Evolutionary conservation across 2,797 vertebrate species (phyloP).

Genomic region (Urosaurus nigricauda): DNA sequence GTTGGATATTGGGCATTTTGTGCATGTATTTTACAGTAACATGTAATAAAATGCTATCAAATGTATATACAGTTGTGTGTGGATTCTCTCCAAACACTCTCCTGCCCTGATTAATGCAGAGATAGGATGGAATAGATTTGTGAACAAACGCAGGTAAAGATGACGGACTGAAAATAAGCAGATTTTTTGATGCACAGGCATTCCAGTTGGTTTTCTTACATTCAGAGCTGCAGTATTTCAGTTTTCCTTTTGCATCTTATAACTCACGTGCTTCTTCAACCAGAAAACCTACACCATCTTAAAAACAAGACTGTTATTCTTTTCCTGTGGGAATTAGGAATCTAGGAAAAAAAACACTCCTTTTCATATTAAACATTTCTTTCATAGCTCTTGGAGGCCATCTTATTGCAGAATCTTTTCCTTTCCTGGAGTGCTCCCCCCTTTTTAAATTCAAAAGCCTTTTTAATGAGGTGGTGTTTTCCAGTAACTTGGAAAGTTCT

Average conservation of each 20-base stretch:
- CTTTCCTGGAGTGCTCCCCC: constrained; percentile 38
- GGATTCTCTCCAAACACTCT: neutral
- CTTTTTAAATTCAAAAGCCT: constrained; percentile 16
- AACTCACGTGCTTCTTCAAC: neutral
- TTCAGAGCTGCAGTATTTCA: neutral
- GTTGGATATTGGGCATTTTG: too few species aligned
- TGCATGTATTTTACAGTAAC: neutral
- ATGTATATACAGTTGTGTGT: neutral
- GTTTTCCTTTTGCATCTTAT: neutral
- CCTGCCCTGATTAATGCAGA: neutral
- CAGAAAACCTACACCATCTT: neutral
- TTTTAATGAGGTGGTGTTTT: constrained; percentile 39
- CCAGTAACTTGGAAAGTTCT: constrained; percentile 20
- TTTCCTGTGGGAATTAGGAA: neutral
- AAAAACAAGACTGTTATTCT: neutral
- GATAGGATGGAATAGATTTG: neutral
- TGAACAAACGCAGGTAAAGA: neutral
- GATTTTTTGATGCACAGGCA: neutral
- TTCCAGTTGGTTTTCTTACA: neutral
- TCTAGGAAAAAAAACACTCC: constrained; percentile 3
- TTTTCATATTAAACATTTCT: constrained; percentile 45
- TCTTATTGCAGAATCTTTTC: constrained; percentile 42
- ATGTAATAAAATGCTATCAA: neutral
- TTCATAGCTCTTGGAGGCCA: constrained; percentile 36
- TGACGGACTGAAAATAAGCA: neutral